Evolutionary conservation across 2,797 vertebrate genomes (phyloP).

Genomic region (Pempheris klunzingeri): DNA sequence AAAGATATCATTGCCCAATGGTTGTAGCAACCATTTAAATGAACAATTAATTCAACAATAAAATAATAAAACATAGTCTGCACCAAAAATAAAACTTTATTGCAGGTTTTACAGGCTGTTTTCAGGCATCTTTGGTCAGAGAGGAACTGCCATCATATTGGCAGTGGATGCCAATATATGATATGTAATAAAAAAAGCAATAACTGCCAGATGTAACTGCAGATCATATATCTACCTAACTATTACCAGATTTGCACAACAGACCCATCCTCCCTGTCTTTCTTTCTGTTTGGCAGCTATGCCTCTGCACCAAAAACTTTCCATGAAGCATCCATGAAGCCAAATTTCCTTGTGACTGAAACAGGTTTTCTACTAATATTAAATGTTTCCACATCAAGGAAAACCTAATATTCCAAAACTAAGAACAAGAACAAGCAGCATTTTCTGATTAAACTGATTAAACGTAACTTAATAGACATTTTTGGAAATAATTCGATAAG

Average conservation of each 20-base stretch:
- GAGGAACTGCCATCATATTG: slow-evolving; percentile 65
- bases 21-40: slow-evolving; percentile 48
- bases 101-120: slow-evolving; percentile 64
- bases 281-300: slow-evolving; percentile 24
- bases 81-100: slow-evolving; percentile 73
- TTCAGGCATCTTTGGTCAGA: slow-evolving; percentile 61
- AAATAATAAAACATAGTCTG: slow-evolving; percentile 59
- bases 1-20: slow-evolving; percentile 18
- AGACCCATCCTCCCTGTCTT: slow-evolving; percentile 10
- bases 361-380: slow-evolving; percentile 37
- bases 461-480: background rate
- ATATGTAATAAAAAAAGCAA: slow-evolving; percentile 65
- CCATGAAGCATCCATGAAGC: slow-evolving; percentile 39
- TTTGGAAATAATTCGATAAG: background rate
- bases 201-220: slow-evolving; percentile 42
- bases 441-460: slow-evolving; percentile 5
- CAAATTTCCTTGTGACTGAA: slow-evolving; percentile 26
- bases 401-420: background rate
- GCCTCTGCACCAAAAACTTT: slow-evolving; percentile 24
- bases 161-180: slow-evolving; percentile 63
- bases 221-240: slow-evolving; percentile 54
- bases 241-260: slow-evolving; percentile 42
- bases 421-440: background rate
- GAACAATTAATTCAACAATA: slow-evolving; percentile 50
- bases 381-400: slow-evolving; percentile 21